Evolutionary conservation across 2,113 vertebrate species (phyloP), one percentile per base, ranked within the genome.

Genomic region (Galemys pyrenaicus): DNA sequence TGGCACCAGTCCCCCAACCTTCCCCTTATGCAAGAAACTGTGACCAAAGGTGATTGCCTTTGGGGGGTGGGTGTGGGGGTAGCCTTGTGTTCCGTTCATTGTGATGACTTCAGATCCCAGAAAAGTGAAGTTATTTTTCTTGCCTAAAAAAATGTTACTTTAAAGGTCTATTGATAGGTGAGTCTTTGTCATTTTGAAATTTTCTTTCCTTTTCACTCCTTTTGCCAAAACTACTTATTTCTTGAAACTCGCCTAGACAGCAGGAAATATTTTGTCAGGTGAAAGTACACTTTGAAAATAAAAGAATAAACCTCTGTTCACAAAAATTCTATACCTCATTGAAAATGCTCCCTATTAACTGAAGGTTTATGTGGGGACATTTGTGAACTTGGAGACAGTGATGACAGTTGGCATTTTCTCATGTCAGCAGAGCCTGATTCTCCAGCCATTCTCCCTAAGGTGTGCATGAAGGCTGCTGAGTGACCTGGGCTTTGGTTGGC

Each of bases 341-440:
- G 94, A 90, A 93, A 93, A 92, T 84, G 17, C 56, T 94, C 87
- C 89, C 89, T 85, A 28, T 92, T 89, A 92, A 87, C 62, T 60
- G 39, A 94, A 96, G 84, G 79, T 78, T 92, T 80, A 51, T 51
- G 16, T 94, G 87, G 95, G 58, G 77, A 68, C 49, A 62, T 80
- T 71, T 83, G 75, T 87, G 82, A 94, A 30, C 58, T 89, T 94
- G 92, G 51, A 93, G 77, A 94, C 68, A 91, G 37, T 79, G 64
- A 26, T 75, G 78, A 82, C 87, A 93, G 2, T 60, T 90, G 96
- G 35, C 87, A 90, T 88, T 91, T 95, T 86, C 92, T 92, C 90
- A 56, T 78, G 20, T 85, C 73, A 94, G 39, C 96, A 96, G 92
- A 97, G 94, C 89, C 95, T 94, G 93, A 67, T 87, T 95, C 96